These are phyloP conservation scores for Rhinatrema bivittatum DNA, from an alignment of 2,797 vertebrate genomes.

Conservation along the genomic window DNA sequence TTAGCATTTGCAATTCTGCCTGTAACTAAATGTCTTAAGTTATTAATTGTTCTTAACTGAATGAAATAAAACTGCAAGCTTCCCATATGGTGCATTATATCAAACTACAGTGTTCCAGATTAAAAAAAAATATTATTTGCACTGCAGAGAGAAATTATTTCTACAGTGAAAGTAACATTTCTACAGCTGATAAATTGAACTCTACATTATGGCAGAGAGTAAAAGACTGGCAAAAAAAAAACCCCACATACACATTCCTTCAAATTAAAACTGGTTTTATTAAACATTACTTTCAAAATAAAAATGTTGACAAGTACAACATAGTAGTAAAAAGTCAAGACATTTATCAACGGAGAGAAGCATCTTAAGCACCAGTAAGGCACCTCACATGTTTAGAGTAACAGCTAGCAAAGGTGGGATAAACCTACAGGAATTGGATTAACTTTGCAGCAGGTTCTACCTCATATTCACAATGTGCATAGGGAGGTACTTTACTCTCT, in stretches of 20 bases:
- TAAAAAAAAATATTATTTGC: not conserved
- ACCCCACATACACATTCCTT: not conserved
- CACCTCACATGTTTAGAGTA: too few relatives aligned
- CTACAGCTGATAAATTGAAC: too few relatives aligned
- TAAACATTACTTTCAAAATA: conserved; percentile 59
- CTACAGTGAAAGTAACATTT: not conserved
- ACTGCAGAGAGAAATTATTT: not conserved
- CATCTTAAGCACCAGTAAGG: too few relatives aligned
- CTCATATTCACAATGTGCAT: conserved; percentile 30
- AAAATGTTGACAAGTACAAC: conserved; percentile 58
- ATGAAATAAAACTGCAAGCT: too few relatives aligned
- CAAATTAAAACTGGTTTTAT: conserved; percentile 58
- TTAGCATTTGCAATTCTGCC: too few relatives aligned
- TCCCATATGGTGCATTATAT: too few relatives aligned
- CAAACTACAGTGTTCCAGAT: not conserved
- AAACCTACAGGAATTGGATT: not conserved
- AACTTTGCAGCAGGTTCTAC: conserved; percentile 40
- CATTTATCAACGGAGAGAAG: conserved; percentile 41
- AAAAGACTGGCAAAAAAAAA: not conserved
- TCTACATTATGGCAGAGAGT: too few relatives aligned
- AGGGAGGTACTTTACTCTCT: too few relatives aligned
- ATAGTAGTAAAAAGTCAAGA: conserved; percentile 53
- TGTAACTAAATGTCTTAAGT: too few relatives aligned
- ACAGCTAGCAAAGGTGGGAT: too few relatives aligned
- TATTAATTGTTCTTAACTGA: too few relatives aligned